Base-by-base conservation (phyloP, 2,888 invertebrate species). In the Drosophila algonquin region DNA sequence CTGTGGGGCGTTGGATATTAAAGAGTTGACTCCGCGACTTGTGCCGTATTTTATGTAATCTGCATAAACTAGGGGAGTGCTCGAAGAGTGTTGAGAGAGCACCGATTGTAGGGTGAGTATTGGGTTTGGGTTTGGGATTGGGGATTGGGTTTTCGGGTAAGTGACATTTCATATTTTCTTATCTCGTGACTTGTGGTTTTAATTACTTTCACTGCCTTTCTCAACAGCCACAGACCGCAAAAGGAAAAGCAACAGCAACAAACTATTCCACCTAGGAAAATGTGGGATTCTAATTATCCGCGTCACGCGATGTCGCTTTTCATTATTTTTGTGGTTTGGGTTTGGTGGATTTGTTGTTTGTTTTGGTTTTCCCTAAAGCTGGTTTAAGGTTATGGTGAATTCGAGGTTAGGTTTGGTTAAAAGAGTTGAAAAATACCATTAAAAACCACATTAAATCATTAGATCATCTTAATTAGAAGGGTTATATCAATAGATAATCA, bases 121-220 rank as follows among this genome's bases (percentile, higher is more conserved):
- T 40, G 2, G 40, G n/a, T 46, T 16, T 12, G 64, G 40, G n/a
- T 32, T 16, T 12, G 64, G 27, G 61, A n/a, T n/a, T n/a, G n/a
- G n/a, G n/a, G n/a, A 40, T 16, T 12, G 64, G 27, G 61, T 63
- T 52, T 45, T 48, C 67, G 69, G 60, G 45, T 35, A 75, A 52
- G 64, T 73, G 79, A 75, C 65, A 63, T 72, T 81, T 77, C 58
- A 56, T 59, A 61, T 53, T 67, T 65, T 63, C 60, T 56, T 63
- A 69, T 63, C 84, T 77, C 84, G 76, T 80, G 84, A 84, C 80
- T 84, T 67, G 76, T 63, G 51, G 47, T 30, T 72, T 83, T 81
- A 81, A 81, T 86, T 86, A 86, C 85, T 86, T 86, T 86, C 88
- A 83, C 85, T 85, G 75, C 76, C 74, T 82, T 76, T 73, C 77